Evolutionary conservation across 2,888 invertebrate genomes (phyloP).

Genomic region (Iselma pallidipennis): DNA sequence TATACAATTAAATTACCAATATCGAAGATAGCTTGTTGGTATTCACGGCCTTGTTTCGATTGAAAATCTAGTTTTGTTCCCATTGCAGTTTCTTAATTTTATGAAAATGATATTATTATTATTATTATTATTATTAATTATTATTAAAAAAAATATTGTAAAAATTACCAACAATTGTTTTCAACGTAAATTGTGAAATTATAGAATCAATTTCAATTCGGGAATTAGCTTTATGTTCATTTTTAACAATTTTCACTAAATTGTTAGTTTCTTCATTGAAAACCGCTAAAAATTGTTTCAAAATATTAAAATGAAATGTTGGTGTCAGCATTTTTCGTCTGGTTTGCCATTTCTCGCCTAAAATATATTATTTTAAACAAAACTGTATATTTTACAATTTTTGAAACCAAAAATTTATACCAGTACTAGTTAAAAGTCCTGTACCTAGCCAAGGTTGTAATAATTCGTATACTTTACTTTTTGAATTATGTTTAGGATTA

Average conservation of each 20-base stretch:
- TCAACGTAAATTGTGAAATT: constrained; percentile 8
- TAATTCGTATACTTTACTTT: constrained; percentile 45
- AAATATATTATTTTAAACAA: not conserved
- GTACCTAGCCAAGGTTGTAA: constrained; percentile 50
- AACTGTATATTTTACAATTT: not conserved
- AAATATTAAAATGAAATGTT: constrained; percentile 40
- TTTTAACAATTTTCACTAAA: constrained; percentile 21
- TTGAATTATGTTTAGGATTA: constrained; percentile 44
- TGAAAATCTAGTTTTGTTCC: constrained; percentile 27
- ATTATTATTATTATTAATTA: not conserved
- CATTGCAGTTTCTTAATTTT: constrained; percentile 24
- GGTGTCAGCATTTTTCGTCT: constrained; percentile 41
- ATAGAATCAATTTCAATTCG: constrained; percentile 4
- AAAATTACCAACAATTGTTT: constrained; percentile 12
- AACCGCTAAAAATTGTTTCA: constrained; percentile 34
- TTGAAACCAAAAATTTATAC: constrained; percentile 37
- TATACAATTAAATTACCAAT: constrained; percentile 6
- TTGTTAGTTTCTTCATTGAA: constrained; percentile 36
- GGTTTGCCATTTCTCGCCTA: constrained; percentile 35
- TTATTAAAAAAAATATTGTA: not conserved
- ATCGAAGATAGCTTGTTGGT: constrained; percentile 9
- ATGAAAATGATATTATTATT: no score
- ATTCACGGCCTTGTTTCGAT: constrained; percentile 4
- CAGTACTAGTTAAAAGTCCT: constrained; percentile 52
- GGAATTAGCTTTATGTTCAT: not conserved